A percentile compares a stretch with the other conserved stretches of the same genome.
Evolutionary conservation across 2,113 vertebrate species (phyloP).

Genomic region (Nothobranchius furzeri): DNA sequence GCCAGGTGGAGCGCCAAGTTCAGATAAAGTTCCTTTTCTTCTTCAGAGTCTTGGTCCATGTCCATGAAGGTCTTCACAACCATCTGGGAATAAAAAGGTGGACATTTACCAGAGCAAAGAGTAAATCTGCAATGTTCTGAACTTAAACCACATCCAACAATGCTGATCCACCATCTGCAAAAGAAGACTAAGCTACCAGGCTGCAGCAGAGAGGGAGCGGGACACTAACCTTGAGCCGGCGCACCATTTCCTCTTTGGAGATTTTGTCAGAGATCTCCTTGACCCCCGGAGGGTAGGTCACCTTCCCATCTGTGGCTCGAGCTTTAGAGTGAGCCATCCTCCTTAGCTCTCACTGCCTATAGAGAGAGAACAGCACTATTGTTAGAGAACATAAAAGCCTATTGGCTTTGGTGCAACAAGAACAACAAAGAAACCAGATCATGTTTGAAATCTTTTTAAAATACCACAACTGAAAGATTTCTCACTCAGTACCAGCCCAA

Average conservation of each 20-base stretch:
- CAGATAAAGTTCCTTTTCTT: slow-evolving; percentile 97
- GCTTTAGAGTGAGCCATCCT: slow-evolving; percentile 99
- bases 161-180: not conserved
- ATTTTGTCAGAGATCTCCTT: slow-evolving; percentile 99
- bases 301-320: slow-evolving; percentile 96
- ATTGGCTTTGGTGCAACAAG: not conserved
- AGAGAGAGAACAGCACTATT: slow-evolving; percentile 11
- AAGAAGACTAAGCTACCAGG: not conserved
- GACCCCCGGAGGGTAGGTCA: slow-evolving; percentile 98
- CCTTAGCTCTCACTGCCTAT: slow-evolving; percentile 82
- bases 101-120: not conserved
- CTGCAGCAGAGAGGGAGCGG: not conserved
- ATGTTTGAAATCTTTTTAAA: no score
- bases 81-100: slow-evolving; percentile 82
- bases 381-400: not conserved
- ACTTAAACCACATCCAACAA: no score
- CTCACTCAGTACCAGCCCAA: slow-evolving; percentile 44
- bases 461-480: slow-evolving; percentile 30
- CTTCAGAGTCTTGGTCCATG: slow-evolving; percentile 99
- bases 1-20: slow-evolving; percentile 97
- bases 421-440: no score
- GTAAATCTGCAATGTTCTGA: no score
- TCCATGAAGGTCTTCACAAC: slow-evolving; percentile 99
- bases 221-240: slow-evolving; percentile 90
- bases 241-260: slow-evolving; percentile 99